Evolutionary conservation across 2,113 vertebrate species (phyloP), one percentile per base, ranked within the genome.

Genomic region (Takifugu bimaculatus): DNA sequence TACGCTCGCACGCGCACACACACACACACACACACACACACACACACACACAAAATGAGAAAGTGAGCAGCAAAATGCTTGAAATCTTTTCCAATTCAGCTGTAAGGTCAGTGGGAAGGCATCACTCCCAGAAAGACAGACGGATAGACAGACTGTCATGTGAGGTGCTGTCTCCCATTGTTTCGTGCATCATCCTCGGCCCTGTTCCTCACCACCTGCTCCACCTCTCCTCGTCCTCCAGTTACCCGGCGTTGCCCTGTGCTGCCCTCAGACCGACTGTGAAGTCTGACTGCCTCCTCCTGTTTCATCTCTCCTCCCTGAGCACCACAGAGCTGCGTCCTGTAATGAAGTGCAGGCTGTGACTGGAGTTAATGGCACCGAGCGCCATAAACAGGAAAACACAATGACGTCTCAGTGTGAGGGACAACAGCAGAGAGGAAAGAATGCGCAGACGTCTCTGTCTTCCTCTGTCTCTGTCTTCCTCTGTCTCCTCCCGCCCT

Each of bases 331-430:
- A 68, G 44, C 32, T 1, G 4, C 2, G 45, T n/a, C 27, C 60
- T 48, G 47, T 64, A 59, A 81, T 78, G 68, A 78, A 81, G 78
- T 64, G 55, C 70, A 29, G 56, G 9, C 60, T 28, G 51, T 29
- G 50, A 66, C 49, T 57, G 65, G 57, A 70, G 58, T 71, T 65
- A 56, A 83, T 74, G 59, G 63, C 47, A 48, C 48, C 25, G 68
- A 69, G 56, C 48, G 47, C n/a, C 59, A 35, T 63, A 68, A 26
- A 68, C 54, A 60, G 5, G 32, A 47, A 60, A 63, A 60, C 60
- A 84, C 66, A 82, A 79, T 72, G 6, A 48, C 35, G 44, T 45
- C 72, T 63, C 75, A 83, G 78, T 79, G 63, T 64, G 13, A 65
- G 58, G 25, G 51, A 71, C 65, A 64, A 66, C 60, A 29, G 56